Base-by-base conservation (phyloP, 2,888 invertebrate species). In the Lagria hirta region DNA sequence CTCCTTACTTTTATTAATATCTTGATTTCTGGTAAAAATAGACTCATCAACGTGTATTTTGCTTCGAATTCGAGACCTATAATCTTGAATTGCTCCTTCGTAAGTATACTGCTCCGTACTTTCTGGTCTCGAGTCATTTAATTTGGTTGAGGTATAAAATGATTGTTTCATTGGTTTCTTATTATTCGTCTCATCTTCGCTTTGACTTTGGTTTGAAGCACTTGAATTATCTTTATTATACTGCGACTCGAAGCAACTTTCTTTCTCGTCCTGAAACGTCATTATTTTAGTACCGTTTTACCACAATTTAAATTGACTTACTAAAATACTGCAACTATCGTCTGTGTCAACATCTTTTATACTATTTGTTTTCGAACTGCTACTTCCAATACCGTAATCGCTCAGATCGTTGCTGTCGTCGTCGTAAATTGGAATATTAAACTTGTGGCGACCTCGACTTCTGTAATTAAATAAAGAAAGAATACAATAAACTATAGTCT, bases 71-170 rank as follows among this genome's bases (percentile, higher is more conserved):
- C 88, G 78, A 34, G 87, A 85, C 58, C 89, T 86, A 71, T 91
- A 91, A 56, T 87, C 86, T 65, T 90, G 86, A 57, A 90, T 90
- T 58, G 90, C 89, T 58, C 88, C 84, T 70, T 91, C 90, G 68
- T 89, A 91, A 0, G 89, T 89, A 70, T 89, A 90, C 68, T 89
- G 88, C 61, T 86, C 62, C 81, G 17, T 81, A 81, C 69, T 84
- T 83, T 1, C 83, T 81, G 33, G 12, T 45, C 47, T 24, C 26
- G 40, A 43, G 27, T 41, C 48, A 29, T 30, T 40, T 51, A 35
- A 30, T 45, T 28, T 28, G 3, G 37, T 20, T 27, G 49, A 43
- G 43, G 35, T 43, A 26, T 44, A 45, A 20, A 83, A 38, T 45
- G 16, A 23, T 40, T 48, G 27, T 43, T 37, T 43, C 20, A 33